Base-by-base conservation (phyloP, 2,113 vertebrate species). In the Albula glossodonta region DNA sequence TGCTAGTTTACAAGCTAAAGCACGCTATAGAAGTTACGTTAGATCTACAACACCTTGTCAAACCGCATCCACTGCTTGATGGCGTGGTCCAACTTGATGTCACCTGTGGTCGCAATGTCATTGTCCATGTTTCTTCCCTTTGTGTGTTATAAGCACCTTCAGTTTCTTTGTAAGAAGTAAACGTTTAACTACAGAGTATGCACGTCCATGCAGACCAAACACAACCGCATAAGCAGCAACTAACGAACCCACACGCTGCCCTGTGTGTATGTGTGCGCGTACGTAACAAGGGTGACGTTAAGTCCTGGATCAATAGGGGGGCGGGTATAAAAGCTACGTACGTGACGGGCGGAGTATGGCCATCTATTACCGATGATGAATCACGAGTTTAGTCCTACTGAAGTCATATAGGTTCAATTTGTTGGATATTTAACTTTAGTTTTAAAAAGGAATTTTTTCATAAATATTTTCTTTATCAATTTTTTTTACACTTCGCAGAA, bases 1-100 rank as follows among this genome's bases (percentile, higher is more conserved):
- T 56, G 53, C 53, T 56, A 12, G 6, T 12, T 56, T 6, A 56
- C 53, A 56, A 12, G 12, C 53, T 41, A 41, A 41, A 41, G 31
- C 31, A 41, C 31, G 1, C 31, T 1, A 41, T 41, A 41, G 31
- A 41, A 41, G 31, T 41, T 41, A 41, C 31, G 31, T 41, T 41
- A 31, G n/a, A n/a, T 22, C n/a, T 11, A 74, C 70, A 31, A 94
- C 86, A 98, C 97, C 97, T 96, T 91, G 87, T 98, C 97, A 91
- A 95, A 96, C 49, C 87, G 92, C 63, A 99, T 88, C 98, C 98
- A 99, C 89, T 90, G 93, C 0, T 87, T 88, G 2, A 96, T 91
- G n/a, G 94, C 96, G 7, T 86, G 86, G 60, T 95, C 92, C 86
- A 97, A 89, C 50, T 80, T 56, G 0, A 51, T 31, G 85, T 94